Percentiles rank a stretch among this genome's conserved stretches.
These are phyloP conservation scores for Myiagra hebetior DNA, from an alignment of 2,113 vertebrate species.

Conservation along the genomic window DNA sequence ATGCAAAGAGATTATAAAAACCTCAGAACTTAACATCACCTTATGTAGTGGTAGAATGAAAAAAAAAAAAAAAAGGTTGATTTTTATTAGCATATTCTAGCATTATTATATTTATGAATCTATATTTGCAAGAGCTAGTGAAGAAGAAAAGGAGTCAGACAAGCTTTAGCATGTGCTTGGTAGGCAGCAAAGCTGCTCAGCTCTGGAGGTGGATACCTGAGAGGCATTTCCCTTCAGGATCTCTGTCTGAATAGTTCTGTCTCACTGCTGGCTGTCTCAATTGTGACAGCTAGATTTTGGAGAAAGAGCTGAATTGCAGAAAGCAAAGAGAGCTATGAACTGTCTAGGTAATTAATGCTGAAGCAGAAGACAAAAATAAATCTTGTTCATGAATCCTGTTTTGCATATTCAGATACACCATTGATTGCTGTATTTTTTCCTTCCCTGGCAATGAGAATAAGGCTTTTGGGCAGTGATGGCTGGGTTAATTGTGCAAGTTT, in stretches of 20 bases:
- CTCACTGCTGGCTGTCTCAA: neutral
- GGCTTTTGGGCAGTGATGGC: neutral
- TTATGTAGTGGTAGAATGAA: neutral
- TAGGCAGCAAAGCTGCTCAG: neutral
- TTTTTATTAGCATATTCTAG: neutral
- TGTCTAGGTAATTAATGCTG: neutral
- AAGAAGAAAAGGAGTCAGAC: neutral
- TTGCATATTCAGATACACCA: neutral
- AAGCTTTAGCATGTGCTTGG: neutral
- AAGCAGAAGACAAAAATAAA: neutral
- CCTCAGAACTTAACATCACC: rapidly evolving
- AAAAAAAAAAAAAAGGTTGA: neutral
- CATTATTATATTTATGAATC: neutral
- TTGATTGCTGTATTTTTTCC: neutral
- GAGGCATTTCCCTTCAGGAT: neutral
- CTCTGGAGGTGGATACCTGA: neutral
- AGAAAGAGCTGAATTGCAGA: neutral
- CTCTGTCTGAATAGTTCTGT: neutral
- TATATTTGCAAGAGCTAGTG: neutral
- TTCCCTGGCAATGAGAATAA: neutral
- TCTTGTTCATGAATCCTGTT: neutral
- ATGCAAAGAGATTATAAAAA: neutral
- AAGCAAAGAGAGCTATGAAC: neutral
- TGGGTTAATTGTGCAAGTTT: neutral
- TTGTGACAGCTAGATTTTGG: neutral